Percentiles rank a stretch among this genome's conserved stretches.
Evolutionary conservation across 2,113 vertebrate species (phyloP).

Genomic region (Desmodus rotundus): DNA sequence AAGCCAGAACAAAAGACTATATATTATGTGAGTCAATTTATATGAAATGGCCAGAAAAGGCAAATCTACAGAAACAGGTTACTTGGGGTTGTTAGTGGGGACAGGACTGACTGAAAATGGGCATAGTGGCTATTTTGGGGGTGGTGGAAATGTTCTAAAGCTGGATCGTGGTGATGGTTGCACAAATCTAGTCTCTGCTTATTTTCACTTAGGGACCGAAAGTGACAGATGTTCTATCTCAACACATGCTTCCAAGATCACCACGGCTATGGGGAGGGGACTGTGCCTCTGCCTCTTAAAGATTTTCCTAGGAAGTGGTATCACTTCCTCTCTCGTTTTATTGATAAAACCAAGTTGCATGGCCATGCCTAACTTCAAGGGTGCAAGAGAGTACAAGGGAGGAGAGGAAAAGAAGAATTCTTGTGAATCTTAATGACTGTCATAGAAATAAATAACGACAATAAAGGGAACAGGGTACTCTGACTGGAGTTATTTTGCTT

Average conservation of each 20-base stretch:
- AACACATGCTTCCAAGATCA: not conserved
- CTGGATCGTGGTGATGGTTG: not conserved
- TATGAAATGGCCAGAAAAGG: not conserved
- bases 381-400: not conserved
- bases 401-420: not conserved
- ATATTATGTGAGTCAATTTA: not conserved
- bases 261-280: not conserved
- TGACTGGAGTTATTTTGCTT: not conserved
- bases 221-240: not conserved
- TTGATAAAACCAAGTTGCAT: not conserved
- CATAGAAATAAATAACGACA: not conserved
- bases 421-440: not conserved
- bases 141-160: slow-evolving; percentile 3
- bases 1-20: not conserved
- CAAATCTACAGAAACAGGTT: not conserved
- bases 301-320: not conserved
- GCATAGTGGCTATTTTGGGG: not conserved
- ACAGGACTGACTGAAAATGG: not conserved
- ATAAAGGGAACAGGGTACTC: not conserved
- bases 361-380: not conserved
- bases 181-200: not conserved
- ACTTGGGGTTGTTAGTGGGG: not conserved
- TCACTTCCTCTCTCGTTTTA: not conserved
- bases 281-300: not conserved
- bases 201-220: not conserved